These are phyloP conservation scores for Spatula clypeata DNA, from an alignment of 2,797 vertebrate species.

Conservation along the genomic window DNA sequence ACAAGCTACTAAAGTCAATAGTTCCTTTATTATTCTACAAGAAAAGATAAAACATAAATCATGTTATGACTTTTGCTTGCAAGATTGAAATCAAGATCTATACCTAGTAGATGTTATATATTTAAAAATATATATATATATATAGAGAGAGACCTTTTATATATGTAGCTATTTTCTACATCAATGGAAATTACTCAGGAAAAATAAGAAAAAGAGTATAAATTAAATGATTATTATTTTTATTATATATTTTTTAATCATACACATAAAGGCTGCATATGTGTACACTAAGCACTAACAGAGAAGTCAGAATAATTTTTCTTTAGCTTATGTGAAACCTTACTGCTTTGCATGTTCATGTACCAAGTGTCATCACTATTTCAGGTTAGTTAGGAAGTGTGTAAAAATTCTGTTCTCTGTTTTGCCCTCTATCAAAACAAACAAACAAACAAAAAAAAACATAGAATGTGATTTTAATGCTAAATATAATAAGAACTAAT, in stretches of 20 bases:
- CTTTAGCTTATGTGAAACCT: conserved; percentile 24
- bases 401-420: background rate
- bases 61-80: conserved; percentile 17
- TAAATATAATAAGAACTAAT: conserved; percentile 79
- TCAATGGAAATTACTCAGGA: conserved; percentile 35
- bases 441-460: background rate
- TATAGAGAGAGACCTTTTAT: background rate
- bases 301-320: conserved; percentile 26
- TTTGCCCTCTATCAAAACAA: conserved; percentile 1
- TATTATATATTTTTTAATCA: conserved; percentile 58
- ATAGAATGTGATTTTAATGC: conserved; percentile 50
- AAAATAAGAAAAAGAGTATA: conserved; percentile 48
- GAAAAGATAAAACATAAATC: conserved; percentile 60
- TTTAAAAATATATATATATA: background rate
- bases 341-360: conserved; percentile 25
- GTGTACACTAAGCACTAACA: conserved; percentile 34
- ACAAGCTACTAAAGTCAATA: conserved; percentile 41
- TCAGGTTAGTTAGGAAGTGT: background rate
- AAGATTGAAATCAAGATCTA: conserved; percentile 32
- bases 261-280: conserved; percentile 24
- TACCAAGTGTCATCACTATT: background rate
- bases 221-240: conserved; percentile 24
- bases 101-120: background rate
- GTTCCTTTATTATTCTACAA: conserved; percentile 74
- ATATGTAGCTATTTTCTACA: conserved; percentile 16